These are phyloP conservation scores for Pipistrellus kuhlii DNA, from an alignment of 2,797 vertebrate species.

Conservation along the genomic window DNA sequence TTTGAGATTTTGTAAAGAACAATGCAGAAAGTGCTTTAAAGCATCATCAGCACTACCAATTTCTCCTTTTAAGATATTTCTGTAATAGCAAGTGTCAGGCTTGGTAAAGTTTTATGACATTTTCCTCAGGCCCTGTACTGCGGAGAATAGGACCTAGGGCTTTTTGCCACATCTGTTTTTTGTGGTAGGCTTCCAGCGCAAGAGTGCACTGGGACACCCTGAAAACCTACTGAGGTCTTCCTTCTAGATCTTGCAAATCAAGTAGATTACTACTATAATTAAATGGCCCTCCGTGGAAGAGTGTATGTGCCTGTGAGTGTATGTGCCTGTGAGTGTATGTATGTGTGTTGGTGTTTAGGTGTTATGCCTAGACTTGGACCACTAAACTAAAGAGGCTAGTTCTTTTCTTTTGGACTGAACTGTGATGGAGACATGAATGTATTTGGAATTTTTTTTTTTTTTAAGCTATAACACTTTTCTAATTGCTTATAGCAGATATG, in stretches of 20 bases:
- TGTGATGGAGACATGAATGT: background rate
- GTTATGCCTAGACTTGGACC: background rate
- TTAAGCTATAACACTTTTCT: slow-evolving; percentile 36
- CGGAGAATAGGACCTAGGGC: background rate
- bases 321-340: background rate
- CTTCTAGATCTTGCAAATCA: background rate
- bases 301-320: background rate
- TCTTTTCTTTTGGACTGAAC: slow-evolving; percentile 33
- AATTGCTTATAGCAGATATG: slow-evolving; percentile 51
- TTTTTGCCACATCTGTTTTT: background rate
- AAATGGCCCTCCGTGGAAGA: background rate
- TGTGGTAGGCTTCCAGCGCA: background rate
- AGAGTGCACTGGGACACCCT: background rate
- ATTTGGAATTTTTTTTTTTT: slow-evolving; percentile 52
- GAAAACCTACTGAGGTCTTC: background rate
- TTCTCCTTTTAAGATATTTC: background rate
- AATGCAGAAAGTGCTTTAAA: background rate
- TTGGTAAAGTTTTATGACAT: background rate
- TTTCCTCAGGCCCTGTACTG: background rate
- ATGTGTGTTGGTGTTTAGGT: background rate
- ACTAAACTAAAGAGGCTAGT: background rate
- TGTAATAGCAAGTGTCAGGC: background rate
- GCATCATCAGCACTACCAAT: background rate
- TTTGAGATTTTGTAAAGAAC: slow-evolving; percentile 15
- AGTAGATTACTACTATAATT: background rate